Conservation (phyloP, 2,797 vertebrate genomes). For the Chromis chromis region DNA sequence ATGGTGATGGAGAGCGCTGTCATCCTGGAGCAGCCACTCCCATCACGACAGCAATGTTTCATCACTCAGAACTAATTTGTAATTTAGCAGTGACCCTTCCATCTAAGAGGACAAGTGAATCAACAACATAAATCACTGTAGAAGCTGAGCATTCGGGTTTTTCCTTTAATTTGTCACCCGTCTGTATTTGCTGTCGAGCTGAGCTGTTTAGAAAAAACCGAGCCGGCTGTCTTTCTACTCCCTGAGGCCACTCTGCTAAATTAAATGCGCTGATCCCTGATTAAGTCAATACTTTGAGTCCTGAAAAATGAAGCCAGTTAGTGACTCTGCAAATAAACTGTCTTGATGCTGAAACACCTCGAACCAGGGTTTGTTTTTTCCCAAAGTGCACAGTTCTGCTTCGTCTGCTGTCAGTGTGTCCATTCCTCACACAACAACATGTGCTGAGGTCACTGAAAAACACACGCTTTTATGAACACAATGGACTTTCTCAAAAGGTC, state of each 20-base stretch:
- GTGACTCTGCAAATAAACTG: background rate
- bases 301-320: background rate
- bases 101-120: too few species aligned
- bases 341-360: conserved; percentile 4
- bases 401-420: background rate
- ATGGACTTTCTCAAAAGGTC: conserved; percentile 35
- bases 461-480: conserved; percentile 6
- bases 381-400: background rate
- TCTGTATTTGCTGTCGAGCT: conserved; percentile 1
- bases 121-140: too few species aligned
- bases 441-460: conserved; percentile 19
- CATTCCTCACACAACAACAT: conserved; percentile 33
- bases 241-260: conserved; percentile 20
- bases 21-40: too few species aligned
- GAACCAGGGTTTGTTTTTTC: conserved; percentile 12
- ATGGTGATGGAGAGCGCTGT: too few species aligned
- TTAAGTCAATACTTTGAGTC: conserved; percentile 23
- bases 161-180: too few species aligned
- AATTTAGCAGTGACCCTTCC: too few species aligned
- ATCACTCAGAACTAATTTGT: too few species aligned
- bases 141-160: too few species aligned
- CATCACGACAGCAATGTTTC: too few species aligned
- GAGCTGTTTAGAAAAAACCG: conserved; percentile 7
- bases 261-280: conserved; percentile 26
- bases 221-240: conserved; percentile 5